Base-by-base conservation (phyloP, 2,888 invertebrate genomes). In the Antheraea yamamai region DNA sequence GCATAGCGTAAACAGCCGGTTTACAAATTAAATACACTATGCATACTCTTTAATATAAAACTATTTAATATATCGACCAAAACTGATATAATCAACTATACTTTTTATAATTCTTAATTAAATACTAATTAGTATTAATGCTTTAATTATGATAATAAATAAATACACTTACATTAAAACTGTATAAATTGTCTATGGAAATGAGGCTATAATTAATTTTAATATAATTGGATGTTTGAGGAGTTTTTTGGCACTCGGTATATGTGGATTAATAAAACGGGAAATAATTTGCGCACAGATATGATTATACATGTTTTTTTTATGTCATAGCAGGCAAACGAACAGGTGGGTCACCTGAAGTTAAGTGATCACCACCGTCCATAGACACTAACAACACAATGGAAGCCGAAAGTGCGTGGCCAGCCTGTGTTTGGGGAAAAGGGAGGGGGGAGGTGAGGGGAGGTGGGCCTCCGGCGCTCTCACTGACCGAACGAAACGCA, bases 211-310 rank as follows among this genome's bases (percentile, higher is more conserved):
- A 52, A 73, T 77, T 78, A 77, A 82, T 78, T 79, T 76, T 72
- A 78, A 58, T 79, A 76, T 81, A 78, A 78, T 78, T 78, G 77
- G 77, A 77, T 79, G 77, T 81, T 80, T 77, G 72, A 78, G 76
- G 70, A 75, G 74, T 78, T 79, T 82, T 47, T 83, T 85, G 85
- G 82, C 85, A 84, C 79, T 79, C 72, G 72, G 76, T 68, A 75
- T 76, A 75, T 76, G 76, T 76, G 73, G 72, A 78, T n/a, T 61
- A 73, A 78, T 81, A 79, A 79, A 61, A 78, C 35, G 51, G 61
- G 61, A 76, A 76, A 77, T 80, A 74, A 73, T 72, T 51, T 39
- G 12, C 20, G 64, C 64, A 26, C 26, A 64, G 26, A 64, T 64
- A 14, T 64, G 26, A 64, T 14, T 23, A 23, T 30, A 30, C 3